Evolutionary conservation across 2,888 invertebrate genomes (phyloP).

Genomic region (Bhutanitis thaidina): DNA sequence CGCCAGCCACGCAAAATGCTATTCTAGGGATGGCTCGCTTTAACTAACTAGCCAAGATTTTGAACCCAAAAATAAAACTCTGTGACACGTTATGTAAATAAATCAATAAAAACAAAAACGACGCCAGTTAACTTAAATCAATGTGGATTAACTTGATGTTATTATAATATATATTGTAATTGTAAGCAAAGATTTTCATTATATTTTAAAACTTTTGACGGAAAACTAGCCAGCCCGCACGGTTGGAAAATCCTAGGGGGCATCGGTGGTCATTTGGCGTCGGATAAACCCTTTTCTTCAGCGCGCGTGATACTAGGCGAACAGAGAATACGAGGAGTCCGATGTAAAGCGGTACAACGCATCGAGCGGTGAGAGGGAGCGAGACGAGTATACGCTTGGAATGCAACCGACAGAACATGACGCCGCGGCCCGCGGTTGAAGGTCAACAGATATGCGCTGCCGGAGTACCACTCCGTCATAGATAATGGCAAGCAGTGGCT

Average conservation of each 20-base stretch:
- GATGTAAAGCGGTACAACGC: conserved; percentile 36
- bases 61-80: conserved; percentile 29
- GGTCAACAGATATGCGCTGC: conserved; percentile 68
- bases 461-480: conserved; percentile 44
- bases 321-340: conserved; percentile 60
- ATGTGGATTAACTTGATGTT: too few species aligned
- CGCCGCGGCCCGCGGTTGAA: conserved; percentile 48
- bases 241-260: conserved; percentile 71
- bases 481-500: neutral
- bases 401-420: conserved; percentile 60
- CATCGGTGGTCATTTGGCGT: conserved; percentile 66
- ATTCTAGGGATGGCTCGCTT: conserved; percentile 59
- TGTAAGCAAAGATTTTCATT: too few species aligned
- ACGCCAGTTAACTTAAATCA: neutral
- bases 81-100: too few species aligned
- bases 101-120: too few species aligned
- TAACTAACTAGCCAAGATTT: conserved; percentile 66
- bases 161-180: too few species aligned
- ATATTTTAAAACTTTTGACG: conserved; percentile 37
- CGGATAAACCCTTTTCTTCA: conserved; percentile 81
- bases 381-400: conserved; percentile 58
- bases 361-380: conserved; percentile 45
- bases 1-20: conserved; percentile 47
- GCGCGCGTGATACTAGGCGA: conserved; percentile 78
- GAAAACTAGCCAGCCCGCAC: conserved; percentile 48